Evolutionary conservation across 2,797 vertebrate genomes (phyloP).

Genomic region (Macrochelys suwanniensis): DNA sequence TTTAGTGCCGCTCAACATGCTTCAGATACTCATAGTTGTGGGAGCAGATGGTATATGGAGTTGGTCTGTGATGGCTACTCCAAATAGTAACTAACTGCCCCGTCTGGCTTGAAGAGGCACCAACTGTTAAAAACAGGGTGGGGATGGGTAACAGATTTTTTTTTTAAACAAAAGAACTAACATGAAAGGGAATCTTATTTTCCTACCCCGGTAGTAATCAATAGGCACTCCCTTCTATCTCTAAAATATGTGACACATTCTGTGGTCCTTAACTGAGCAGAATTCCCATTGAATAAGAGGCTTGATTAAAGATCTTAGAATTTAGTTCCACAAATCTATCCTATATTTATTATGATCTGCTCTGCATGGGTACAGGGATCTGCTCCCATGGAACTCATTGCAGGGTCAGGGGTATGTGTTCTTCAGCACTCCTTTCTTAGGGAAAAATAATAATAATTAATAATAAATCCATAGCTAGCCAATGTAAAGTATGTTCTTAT

Average conservation of each 20-base stretch:
- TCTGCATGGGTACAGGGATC: no score
- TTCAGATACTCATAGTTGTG: not conserved
- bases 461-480: not conserved
- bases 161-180: not conserved
- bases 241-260: not conserved
- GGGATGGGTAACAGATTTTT: not conserved
- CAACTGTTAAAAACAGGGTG: not conserved
- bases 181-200: not conserved
- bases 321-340: no score
- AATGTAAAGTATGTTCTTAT: not conserved
- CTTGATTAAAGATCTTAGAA: not conserved
- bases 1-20: not conserved
- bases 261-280: not conserved
- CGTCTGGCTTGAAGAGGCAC: not conserved
- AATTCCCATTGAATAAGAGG: not conserved
- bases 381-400: not conserved
- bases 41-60: not conserved
- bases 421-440: not conserved
- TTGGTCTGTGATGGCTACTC: not conserved
- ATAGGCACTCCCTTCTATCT: not conserved
- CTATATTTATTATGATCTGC: no score
- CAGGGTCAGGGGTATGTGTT: not conserved
- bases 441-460: not conserved
- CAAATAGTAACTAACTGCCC: not conserved
- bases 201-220: not conserved